These are phyloP conservation scores for Strigamia transsilvanica DNA, from an alignment of 2,888 invertebrate genomes.

Conservation along the genomic window DNA sequence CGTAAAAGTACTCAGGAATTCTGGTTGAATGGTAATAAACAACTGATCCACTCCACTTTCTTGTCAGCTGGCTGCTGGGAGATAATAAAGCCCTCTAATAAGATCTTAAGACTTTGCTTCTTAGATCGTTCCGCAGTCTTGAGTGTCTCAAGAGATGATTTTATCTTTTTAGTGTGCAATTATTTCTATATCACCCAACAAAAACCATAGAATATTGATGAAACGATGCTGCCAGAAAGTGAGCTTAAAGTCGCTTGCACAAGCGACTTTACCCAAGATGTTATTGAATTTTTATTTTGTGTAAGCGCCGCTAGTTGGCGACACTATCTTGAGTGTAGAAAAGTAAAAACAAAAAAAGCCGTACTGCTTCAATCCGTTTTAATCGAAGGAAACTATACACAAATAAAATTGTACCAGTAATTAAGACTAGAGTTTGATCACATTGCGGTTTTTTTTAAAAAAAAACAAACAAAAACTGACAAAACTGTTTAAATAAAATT, in stretches of 20 bases:
- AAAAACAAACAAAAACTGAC: no score
- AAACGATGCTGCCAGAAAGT: background rate
- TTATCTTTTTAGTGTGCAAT: slow-evolving; percentile 15
- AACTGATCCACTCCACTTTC: slow-evolving; percentile 26
- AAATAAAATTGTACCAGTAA: no score
- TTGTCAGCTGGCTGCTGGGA: background rate
- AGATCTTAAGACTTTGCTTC: background rate
- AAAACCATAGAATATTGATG: background rate
- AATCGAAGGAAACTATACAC: background rate
- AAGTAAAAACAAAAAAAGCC: background rate
- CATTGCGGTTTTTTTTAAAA: no score
- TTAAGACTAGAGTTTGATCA: no score
- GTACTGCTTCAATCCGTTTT: background rate
- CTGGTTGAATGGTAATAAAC: slow-evolving; percentile 11
- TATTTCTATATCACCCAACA: background rate
- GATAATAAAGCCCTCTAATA: slow-evolving; percentile 16
- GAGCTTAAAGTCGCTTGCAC: background rate
- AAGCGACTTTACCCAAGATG: background rate
- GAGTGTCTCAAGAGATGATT: slow-evolving; percentile 16
- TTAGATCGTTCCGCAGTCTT: background rate
- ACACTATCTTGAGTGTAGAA: background rate
- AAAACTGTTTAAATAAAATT: no score
- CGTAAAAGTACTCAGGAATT: slow-evolving; percentile 36
- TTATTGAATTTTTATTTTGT: background rate
- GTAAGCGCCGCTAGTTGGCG: background rate